Base-by-base conservation (phyloP, 1,140 invertebrate species). In the Dysdera silvatica region DNA sequence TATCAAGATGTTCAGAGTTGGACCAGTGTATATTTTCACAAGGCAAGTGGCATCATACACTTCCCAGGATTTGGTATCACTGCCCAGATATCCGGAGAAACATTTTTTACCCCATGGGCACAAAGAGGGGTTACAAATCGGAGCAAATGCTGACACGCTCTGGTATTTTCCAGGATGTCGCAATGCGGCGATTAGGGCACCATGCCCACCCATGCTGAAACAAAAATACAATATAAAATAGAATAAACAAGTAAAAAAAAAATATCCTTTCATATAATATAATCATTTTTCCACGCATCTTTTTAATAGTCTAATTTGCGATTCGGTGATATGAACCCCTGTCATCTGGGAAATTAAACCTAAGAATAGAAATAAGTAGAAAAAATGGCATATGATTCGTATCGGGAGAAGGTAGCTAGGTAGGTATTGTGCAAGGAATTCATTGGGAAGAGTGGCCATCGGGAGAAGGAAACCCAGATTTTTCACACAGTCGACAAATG, bases 91-190 rank as follows among this genome's bases (percentile, higher is more conserved):
- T 6, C 87, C 89, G 60, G 76, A 77, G 63, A 99, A 90, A 10
- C 88, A 90, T 74, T 90, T 92, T 41, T 85, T 77, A 1, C 95
- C 95, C 93, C 94, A 98, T 4, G 83, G 81, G 71, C 87, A 87
- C 40, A 84, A 77, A 14, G 79, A 82, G 0, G 95, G 94, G 79
- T 98, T 95, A 52, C 85, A 85, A 72, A 98, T 98, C 0, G 96
- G 94, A 23, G 96, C 84, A 82, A 99, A 98, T n/a, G 91, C 91
- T 61, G 93, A 95, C 0, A 96, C 92, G 37, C 88, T 87, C 68
- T 84, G 83, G 76, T 91, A 99, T 61, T 87, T 78, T 5, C 87
- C 87, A 24, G 94, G 95, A 77, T 95, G 96, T 75, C 92, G 92
- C 23, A 99, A 76, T 18, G 88, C 87, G 76, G 88, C 90, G 32